Conservation (phyloP, 2,888 invertebrate species). For the Escarpia spicata region DNA sequence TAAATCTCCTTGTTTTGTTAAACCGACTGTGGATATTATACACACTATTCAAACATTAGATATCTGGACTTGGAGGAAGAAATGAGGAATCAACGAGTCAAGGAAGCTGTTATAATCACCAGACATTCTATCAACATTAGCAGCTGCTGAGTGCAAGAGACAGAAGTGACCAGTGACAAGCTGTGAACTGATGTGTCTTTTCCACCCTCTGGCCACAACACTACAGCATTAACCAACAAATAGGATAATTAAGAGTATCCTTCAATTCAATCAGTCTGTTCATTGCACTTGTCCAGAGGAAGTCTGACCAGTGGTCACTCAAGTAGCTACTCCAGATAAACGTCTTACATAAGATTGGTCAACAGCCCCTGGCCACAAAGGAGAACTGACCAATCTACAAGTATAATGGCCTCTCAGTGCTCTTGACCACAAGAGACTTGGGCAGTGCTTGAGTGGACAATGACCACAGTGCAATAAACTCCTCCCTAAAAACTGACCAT, state of each 20-base stretch:
- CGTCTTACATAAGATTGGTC: conserved; percentile 10
- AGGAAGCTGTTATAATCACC: too few relatives aligned
- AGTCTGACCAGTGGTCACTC: neutral
- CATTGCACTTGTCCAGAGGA: neutral
- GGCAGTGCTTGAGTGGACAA: neutral
- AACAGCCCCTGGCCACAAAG: neutral
- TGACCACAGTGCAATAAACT: neutral
- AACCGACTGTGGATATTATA: too few relatives aligned
- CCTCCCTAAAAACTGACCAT: neutral
- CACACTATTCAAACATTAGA: too few relatives aligned
- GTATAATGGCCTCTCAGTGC: neutral
- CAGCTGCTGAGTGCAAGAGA: too few relatives aligned
- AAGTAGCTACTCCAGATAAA: neutral
- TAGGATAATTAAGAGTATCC: neutral
- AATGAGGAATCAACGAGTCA: too few relatives aligned
- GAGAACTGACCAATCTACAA: neutral
- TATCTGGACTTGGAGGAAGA: too few relatives aligned
- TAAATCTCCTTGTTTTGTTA: too few relatives aligned
- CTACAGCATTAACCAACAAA: neutral
- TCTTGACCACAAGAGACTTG: neutral
- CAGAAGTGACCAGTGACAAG: neutral
- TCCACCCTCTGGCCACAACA: neutral
- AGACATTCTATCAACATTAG: too few relatives aligned
- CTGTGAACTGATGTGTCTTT: neutral
- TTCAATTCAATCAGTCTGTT: neutral